Base-by-base conservation (phyloP, 2,797 vertebrate genomes). In the Macroramphosus scolopax region DNA sequence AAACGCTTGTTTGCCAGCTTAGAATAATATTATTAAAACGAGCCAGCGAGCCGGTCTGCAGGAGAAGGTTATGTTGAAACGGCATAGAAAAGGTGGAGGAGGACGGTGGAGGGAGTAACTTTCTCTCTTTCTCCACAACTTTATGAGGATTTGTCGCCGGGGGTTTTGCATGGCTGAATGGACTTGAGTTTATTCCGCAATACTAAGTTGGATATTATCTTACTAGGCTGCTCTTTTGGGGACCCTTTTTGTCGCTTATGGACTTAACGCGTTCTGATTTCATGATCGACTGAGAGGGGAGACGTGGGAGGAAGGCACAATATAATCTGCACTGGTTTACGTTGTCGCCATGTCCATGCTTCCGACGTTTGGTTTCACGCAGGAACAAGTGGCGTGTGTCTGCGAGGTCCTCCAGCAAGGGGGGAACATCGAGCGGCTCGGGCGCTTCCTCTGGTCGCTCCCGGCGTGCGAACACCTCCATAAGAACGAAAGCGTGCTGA, bases 1-100 rank as follows among this genome's bases (percentile, higher is more conserved):
- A 92, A 94, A 93, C 90, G 91, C 91, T 91, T 91, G 91, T 93
- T 92, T 94, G 93, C 94, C 93, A 92, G 92, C 87, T 95, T 95
- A 95, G 92, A 98, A 97, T 95, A 96, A 96, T 96, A 95, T 97
- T 96, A 96, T 96, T 95, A 93, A 94, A 89, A 92, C 90, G 89
- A 81, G 82, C 73, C 84, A 85, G 70, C 83, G 67, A 82, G 78
- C 83, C 84, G 75, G 81, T 82, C 88, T 90, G 65, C 75, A 73
- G 75, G 88, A 91, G 89, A 83, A 81, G 83, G 87, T 90, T 82
- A 89, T 89, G 88, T 80, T 84, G 87, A 85, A 89, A 84, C 89
- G 76, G 58, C 72, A 67, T 60, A 83, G 89, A 85, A 88, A 88
- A 90, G 85, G 82, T 78, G 81, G 78, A 78, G 79, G 80, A 80